Percentiles rank a stretch among this genome's conserved stretches.
phyloP scores from a whole-genome alignment of 2,888 invertebrate species.

The Spialia ferax region DNA sequence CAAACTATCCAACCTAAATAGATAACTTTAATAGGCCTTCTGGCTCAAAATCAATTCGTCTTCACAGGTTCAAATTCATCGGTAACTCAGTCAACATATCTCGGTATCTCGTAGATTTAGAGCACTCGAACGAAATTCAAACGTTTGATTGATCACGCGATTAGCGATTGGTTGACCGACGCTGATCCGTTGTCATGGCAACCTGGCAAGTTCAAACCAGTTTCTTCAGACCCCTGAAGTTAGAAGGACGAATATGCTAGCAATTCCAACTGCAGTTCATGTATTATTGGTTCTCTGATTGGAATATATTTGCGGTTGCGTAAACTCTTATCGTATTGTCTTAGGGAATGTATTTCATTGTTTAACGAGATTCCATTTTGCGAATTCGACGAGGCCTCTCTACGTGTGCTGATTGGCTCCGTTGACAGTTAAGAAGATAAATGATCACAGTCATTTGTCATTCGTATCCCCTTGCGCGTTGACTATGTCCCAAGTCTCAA shows the following conservation, averaged over 20 bases:
- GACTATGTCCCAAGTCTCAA: slow-evolving; percentile 53
- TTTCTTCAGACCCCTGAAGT: slow-evolving; percentile 44
- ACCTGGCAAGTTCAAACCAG: slow-evolving; percentile 49
- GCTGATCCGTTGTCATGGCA: slow-evolving; percentile 57
- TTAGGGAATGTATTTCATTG: slow-evolving; percentile 29
- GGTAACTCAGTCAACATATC: slow-evolving; percentile 35
- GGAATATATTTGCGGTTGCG: slow-evolving; percentile 3
- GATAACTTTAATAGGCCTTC: no score
- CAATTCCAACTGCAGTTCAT: slow-evolving; percentile 55
- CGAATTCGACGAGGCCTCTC: slow-evolving; percentile 60
- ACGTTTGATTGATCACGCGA: slow-evolving; percentile 71
- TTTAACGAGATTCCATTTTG: slow-evolving; percentile 6
- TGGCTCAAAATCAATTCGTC: slow-evolving; percentile 24
- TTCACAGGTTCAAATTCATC: slow-evolving; percentile 17
- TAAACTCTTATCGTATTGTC: neutral
- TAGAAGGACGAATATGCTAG: slow-evolving; percentile 48
- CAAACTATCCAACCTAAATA: no score
- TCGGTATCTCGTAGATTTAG: slow-evolving; percentile 37
- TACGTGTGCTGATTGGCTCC: slow-evolving; percentile 81
- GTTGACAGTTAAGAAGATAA: slow-evolving; percentile 84
- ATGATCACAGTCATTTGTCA: slow-evolving; percentile 82
- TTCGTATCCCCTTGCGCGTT: slow-evolving; percentile 62
- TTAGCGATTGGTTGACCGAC: slow-evolving; percentile 68
- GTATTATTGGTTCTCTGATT: slow-evolving; percentile 51
- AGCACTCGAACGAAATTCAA: slow-evolving; percentile 47